Percentiles rank a stretch among this genome's conserved stretches.
These are phyloP conservation scores for Drosophila barbarae DNA, from an alignment of 2,888 invertebrate genomes.

Conservation along the genomic window DNA sequence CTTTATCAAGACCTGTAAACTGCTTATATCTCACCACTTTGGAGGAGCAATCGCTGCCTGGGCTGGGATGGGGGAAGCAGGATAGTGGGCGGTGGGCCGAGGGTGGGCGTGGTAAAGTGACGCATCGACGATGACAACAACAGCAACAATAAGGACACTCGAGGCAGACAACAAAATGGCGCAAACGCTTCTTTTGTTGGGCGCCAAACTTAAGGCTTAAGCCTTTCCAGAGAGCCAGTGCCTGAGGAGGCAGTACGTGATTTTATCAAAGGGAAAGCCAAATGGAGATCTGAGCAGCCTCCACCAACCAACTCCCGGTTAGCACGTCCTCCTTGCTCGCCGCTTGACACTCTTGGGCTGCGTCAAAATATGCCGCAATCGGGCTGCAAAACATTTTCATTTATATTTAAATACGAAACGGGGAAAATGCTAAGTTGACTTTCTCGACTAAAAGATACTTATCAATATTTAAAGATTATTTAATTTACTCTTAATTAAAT, in stretches of 20 bases:
- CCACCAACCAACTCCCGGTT: neutral
- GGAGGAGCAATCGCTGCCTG: constrained; percentile 10
- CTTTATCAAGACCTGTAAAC: constrained; percentile 46
- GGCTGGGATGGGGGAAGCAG: neutral
- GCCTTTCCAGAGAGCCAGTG: constrained; percentile 54
- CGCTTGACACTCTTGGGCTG: constrained; percentile 57
- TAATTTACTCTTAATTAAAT: neutral
- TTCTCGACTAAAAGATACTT: neutral
- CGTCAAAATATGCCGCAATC: constrained; percentile 74
- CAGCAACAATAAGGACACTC: constrained; percentile 38
- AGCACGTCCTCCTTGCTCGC: neutral
- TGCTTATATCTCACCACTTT: constrained; percentile 41
- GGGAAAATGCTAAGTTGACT: neutral
- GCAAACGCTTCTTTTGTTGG: constrained; percentile 54
- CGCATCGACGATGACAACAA: constrained; percentile 36
- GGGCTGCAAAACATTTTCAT: constrained; percentile 73
- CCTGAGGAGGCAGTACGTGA: constrained; percentile 70
- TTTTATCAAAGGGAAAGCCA: constrained; percentile 68
- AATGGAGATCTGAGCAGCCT: constrained; percentile 40
- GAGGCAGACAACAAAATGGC: constrained; percentile 53
- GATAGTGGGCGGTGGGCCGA: constrained; percentile 1
- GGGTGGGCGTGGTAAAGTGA: constrained; percentile 27
- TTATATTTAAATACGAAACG: constrained; percentile 68
- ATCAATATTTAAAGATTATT: neutral
- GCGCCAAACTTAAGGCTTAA: constrained; percentile 62